A percentile compares a stretch with the other conserved stretches of the same genome.
These are phyloP conservation scores for Jacana jacana DNA, from an alignment of 2,113 vertebrate species.

Conservation along the genomic window DNA sequence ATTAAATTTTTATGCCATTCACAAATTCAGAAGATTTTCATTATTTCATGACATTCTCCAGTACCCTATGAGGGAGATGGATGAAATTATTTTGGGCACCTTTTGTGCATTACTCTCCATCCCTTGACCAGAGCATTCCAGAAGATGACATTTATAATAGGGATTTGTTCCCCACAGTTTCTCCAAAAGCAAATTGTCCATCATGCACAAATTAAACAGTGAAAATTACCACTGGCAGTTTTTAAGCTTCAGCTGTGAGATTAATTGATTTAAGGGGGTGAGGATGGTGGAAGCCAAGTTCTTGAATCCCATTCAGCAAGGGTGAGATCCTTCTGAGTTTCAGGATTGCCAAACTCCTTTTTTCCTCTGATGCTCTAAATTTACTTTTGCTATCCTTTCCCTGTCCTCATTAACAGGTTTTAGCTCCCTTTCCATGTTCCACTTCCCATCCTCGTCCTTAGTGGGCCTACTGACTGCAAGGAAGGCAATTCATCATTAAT, in stretches of 20 bases:
- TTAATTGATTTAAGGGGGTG: neutral
- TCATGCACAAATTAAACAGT: neutral
- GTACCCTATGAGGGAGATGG: neutral
- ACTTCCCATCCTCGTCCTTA: neutral
- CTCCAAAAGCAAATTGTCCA: neutral
- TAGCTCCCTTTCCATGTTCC: neutral
- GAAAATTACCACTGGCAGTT: neutral
- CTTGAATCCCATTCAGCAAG: neutral
- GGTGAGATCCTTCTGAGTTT: neutral
- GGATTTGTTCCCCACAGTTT: neutral
- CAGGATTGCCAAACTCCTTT: neutral
- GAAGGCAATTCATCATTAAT: neutral
- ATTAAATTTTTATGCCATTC: slow-evolving; percentile 21
- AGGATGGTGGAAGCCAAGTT: neutral
- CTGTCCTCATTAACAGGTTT: neutral
- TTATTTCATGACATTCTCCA: neutral
- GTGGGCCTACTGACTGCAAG: neutral
- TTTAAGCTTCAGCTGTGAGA: neutral
- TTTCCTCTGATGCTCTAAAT: neutral
- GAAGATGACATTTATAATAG: neutral
- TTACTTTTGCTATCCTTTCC: neutral
- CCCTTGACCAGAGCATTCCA: neutral
- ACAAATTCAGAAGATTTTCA: slow-evolving; percentile 6
- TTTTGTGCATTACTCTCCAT: neutral
- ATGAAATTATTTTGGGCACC: neutral